phyloP scores from a whole-genome alignment of 2,888 invertebrate genomes.

The Catocala nupta region DNA sequence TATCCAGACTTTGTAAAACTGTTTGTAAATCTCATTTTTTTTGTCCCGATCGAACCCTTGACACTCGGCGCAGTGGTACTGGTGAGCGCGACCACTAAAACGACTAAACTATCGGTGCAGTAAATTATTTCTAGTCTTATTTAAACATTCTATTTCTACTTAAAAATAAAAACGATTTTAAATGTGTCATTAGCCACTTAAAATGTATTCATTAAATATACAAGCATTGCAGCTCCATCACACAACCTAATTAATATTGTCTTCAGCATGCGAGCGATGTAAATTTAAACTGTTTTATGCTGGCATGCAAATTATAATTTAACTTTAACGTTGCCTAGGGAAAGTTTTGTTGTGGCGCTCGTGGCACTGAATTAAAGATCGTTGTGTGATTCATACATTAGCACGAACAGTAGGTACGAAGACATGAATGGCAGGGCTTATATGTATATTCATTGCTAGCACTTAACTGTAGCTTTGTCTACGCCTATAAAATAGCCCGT shows the following conservation, averaged over 20 bases:
- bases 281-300: constrained; percentile 46
- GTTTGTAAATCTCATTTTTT: too few species aligned
- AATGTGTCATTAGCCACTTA: too few species aligned
- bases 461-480: too few species aligned
- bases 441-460: not conserved
- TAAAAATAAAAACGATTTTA: too few species aligned
- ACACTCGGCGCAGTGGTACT: too few species aligned
- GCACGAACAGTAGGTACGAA: not conserved
- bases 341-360: constrained; percentile 29
- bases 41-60: too few species aligned
- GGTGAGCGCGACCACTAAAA: too few species aligned
- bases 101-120: too few species aligned
- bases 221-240: not conserved
- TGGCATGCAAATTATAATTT: constrained; percentile 48
- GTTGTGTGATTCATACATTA: constrained; percentile 13
- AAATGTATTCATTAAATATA: not conserved
- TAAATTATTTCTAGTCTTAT: too few species aligned
- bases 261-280: constrained; percentile 26
- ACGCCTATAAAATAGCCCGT: too few species aligned
- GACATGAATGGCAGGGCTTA: not conserved
- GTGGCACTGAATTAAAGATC: constrained; percentile 29
- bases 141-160: too few species aligned
- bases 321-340: constrained; percentile 41
- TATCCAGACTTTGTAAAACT: too few species aligned
- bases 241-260: not conserved